Base-by-base conservation (phyloP, 64 coral and sea anemone species). In the Catalaphyllia jardinei region DNA sequence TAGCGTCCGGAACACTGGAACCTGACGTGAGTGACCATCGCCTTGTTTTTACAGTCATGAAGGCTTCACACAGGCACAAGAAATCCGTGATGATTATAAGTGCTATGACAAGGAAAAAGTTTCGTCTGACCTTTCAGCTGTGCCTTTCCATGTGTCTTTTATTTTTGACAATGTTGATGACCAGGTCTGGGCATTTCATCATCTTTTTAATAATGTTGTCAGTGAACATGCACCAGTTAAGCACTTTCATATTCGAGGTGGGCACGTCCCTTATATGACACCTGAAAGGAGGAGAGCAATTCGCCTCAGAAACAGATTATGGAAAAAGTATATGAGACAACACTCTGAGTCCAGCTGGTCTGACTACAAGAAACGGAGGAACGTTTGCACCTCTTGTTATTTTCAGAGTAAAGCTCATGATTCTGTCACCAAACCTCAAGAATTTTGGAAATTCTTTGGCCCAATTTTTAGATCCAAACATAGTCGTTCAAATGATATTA, bases 31-130 rank as follows among this genome's bases (percentile, higher is more conserved):
- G 85, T 72, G 76, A 88, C 80, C 91, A 93, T 73, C 55, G 59
- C 10, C 60, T 93, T 29, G 78, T 87, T 73, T 92, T 78, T 27
- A 86, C 83, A 29, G 83, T 87, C 35, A 39, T 83, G 39, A 94
- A 22, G 39, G 22, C 35, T 35, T 76, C 74, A 49, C 74, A 49
- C 35, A 50, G 33, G 19, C 74, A 50, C 39, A 49, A 49, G 16
- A 42, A 50, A 76, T 76, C 74, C 8, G 17, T 16, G 74, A 46
- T 49, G 19, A 49, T 76, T 50, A 76, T 49, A 50, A 76, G 46
- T 42, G 6, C 31, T 76, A 76, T 15, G 15, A 76, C 5, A 76
- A 76, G 22, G 74, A 76, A 39, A 42, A 50, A 18, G 50, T 76
- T 76, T 42, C 49, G 16, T 76, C 74, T 49, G 74, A 76, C 74